A percentile compares a stretch with the other conserved stretches of the same genome.
These are phyloP conservation scores for Tineola bisselliella DNA, from an alignment of 2,888 invertebrate species.

Conservation along the genomic window DNA sequence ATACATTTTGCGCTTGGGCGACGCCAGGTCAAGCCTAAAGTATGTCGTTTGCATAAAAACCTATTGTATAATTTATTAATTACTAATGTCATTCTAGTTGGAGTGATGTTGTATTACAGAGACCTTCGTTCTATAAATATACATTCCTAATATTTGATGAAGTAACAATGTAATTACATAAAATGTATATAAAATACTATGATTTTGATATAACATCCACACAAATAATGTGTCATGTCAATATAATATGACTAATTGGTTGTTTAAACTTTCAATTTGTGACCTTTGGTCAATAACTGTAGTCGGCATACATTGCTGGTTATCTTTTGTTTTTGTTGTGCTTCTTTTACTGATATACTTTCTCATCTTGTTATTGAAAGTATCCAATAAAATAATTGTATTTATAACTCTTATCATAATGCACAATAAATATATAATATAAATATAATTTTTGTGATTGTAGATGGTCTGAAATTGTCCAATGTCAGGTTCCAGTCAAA, in stretches of 20 bases:
- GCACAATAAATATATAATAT: not conserved
- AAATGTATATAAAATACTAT: not conserved
- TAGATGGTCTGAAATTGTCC: constrained; percentile 71
- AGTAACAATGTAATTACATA: constrained; percentile 10
- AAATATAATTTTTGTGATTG: constrained; percentile 13
- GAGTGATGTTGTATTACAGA: constrained; percentile 28
- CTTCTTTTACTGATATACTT: not conserved
- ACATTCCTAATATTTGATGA: constrained; percentile 9
- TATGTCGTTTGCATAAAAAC: not conserved
- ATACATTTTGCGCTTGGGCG: not conserved
- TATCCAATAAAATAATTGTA: no score
- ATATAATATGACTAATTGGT: not conserved
- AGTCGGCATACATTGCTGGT: not conserved
- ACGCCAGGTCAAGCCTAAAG: not conserved
- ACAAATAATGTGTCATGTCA: no score
- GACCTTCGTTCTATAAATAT: constrained; percentile 62
- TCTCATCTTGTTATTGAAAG: not conserved
- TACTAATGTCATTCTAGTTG: not conserved
- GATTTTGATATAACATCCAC: not conserved
- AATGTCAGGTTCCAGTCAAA: constrained; percentile 74
- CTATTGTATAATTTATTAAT: not conserved
- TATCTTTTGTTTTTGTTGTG: not conserved
- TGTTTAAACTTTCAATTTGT: not conserved
- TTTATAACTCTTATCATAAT: no score
- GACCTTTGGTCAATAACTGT: constrained; percentile 7